Base-by-base conservation (phyloP, 2,113 vertebrate species). In the Tupaia chinensis region DNA sequence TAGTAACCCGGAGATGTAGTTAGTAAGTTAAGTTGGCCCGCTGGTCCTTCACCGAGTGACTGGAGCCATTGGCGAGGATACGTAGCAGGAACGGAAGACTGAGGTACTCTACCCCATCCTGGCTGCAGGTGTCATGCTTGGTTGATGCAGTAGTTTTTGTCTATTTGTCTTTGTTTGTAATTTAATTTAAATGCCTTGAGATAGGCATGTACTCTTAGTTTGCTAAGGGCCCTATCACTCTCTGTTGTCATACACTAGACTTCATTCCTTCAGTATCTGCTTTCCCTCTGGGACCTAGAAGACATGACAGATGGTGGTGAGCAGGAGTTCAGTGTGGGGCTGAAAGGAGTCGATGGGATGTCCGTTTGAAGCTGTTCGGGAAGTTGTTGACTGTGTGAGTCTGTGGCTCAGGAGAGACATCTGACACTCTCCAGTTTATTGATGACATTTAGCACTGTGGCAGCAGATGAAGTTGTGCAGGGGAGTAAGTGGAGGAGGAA, bases 171-270 rank as follows among this genome's bases (percentile, higher is more conserved):
- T 83, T 86, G 9, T 83, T 79, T 86, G 84, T 12, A 65, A 78
- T 85, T 95, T 92, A 87, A 87, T 56, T 72, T 85, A 90, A 72
- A 34, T 88, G 11, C 22, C 22, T 93, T 68, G 85, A 79, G 56
- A 23, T 16, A 66, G 56, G 19, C 68, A 65, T 72, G 34, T 2
- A 5, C 69, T 76, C 17, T 53, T 11, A 53, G 63, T 89, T 94
- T 96, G 63, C 32, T 29, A 61, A 23, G 25, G 22, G 53, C 19
- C 7, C 13, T 9, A 6, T 60, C 70, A 29, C 19, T 85, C 19
- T 78, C 79, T n/a, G 17, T 34, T 60, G 5, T 68, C 19, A 61
- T 81, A 7, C 87, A n/a, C 25, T 82, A 32, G 17, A 44, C 27
- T 61, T 5, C 17, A 44, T 53, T 93, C 13, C 32, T 73, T 87